Evolutionary conservation across 2,888 invertebrate genomes (phyloP).

Genomic region (Apomyelois bistriatella): DNA sequence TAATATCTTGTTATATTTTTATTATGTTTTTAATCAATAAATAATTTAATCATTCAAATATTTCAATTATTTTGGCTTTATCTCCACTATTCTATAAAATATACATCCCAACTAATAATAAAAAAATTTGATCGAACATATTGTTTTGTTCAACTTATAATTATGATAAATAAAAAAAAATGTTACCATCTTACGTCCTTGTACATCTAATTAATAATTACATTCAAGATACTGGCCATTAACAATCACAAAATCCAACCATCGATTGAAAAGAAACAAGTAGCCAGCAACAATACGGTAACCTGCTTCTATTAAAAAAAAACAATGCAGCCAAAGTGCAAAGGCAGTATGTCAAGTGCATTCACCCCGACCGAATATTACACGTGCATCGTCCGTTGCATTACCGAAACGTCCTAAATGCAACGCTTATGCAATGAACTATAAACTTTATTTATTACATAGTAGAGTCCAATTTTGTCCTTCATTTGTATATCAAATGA

Average conservation of each 20-base stretch:
- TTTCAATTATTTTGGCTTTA: no score
- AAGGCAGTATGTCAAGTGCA: slow-evolving; percentile 51
- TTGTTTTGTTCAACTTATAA: no score
- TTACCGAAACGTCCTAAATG: slow-evolving; percentile 23
- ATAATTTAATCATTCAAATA: no score
- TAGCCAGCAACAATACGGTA: slow-evolving; percentile 9
- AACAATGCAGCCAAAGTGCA: slow-evolving; percentile 53
- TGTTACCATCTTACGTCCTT: not conserved
- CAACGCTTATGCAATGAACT: slow-evolving; percentile 18
- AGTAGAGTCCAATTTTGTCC: slow-evolving; percentile 3
- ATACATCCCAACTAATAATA: no score
- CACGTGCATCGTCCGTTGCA: slow-evolving; percentile 45
- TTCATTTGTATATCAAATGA: not conserved
- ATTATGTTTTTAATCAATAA: no score
- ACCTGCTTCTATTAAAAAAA: slow-evolving; percentile 22
- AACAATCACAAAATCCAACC: not conserved
- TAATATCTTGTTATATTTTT: no score
- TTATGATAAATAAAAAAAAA: not conserved
- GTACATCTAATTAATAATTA: not conserved
- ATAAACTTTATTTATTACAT: slow-evolving; percentile 16
- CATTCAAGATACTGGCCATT: not conserved
- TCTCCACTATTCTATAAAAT: no score
- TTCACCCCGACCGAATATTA: slow-evolving; percentile 54
- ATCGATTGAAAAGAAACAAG: not conserved
- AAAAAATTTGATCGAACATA: no score